Evolutionary conservation across 2,797 vertebrate genomes (phyloP).

Genomic region (Poecile montanus): DNA sequence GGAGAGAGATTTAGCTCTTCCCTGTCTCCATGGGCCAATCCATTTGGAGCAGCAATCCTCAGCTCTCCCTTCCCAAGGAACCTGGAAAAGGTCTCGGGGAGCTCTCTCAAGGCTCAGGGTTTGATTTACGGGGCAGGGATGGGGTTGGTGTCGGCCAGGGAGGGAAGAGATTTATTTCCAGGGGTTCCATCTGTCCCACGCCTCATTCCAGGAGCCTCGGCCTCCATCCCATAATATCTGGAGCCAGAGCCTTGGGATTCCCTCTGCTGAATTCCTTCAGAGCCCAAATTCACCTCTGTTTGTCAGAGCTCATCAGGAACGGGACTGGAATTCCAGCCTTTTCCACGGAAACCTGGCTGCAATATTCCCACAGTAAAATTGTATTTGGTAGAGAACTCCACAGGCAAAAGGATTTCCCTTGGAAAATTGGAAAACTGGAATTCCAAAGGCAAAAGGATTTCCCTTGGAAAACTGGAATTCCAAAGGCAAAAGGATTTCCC

Average conservation of each 20-base stretch:
- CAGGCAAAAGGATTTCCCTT: neutral
- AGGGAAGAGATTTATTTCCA: conserved; percentile 21
- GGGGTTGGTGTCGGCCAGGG: neutral
- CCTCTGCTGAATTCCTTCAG: neutral
- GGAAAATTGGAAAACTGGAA: neutral
- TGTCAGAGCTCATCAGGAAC: neutral
- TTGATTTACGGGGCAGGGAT: conserved; percentile 46
- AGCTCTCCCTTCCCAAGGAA: conserved; percentile 46
- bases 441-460: neutral
- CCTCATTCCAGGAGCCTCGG: neutral
- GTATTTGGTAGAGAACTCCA: neutral
- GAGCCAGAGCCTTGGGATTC: fast-evolving
- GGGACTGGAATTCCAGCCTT: neutral
- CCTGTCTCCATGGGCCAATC: conserved; percentile 41
- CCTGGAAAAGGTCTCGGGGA: conserved; percentile 63
- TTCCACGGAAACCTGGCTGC: neutral
- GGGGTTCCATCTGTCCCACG: neutral
- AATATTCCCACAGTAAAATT: fast-evolving
- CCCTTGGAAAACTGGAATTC: fast-evolving
- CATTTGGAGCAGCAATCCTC: conserved; percentile 50
- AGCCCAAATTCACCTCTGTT: neutral
- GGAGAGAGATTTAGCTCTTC: conserved; percentile 40
- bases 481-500: neutral
- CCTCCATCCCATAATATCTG: neutral
- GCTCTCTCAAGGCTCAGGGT: neutral